Conservation (phyloP, 2,113 vertebrate genomes). For the Chloropsis cyanopogon region DNA sequence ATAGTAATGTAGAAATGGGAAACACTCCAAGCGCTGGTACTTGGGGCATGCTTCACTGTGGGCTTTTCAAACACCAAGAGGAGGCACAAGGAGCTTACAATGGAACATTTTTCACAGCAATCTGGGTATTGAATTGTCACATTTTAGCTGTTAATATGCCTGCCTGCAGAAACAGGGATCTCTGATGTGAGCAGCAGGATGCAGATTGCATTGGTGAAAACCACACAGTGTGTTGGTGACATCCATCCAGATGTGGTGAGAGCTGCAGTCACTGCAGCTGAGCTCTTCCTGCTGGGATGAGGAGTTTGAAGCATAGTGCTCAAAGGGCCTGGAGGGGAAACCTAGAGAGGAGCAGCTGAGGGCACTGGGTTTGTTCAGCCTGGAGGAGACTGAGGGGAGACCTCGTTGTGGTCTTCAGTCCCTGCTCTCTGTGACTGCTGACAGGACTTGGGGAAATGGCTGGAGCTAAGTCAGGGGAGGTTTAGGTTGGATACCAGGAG, state of each 20-base stretch:
- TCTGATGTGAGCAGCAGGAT: background rate
- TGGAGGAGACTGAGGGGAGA: background rate
- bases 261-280: background rate
- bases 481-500: background rate
- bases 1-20: background rate
- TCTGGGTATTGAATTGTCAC: background rate
- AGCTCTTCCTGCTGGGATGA: background rate
- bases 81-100: accelerated
- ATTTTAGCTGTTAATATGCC: background rate
- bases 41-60: background rate
- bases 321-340: background rate
- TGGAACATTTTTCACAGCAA: background rate
- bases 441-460: background rate
- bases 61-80: background rate
- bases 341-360: background rate
- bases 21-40: background rate
- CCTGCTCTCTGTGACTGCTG: background rate
- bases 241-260: background rate
- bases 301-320: background rate
- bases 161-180: background rate
- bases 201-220: background rate
- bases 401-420: accelerated
- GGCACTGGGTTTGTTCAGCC: background rate
- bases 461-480: background rate
- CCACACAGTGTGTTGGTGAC: background rate